These are phyloP conservation scores for Julus scanicus DNA, from an alignment of 2,888 invertebrate species.

Conservation along the genomic window DNA sequence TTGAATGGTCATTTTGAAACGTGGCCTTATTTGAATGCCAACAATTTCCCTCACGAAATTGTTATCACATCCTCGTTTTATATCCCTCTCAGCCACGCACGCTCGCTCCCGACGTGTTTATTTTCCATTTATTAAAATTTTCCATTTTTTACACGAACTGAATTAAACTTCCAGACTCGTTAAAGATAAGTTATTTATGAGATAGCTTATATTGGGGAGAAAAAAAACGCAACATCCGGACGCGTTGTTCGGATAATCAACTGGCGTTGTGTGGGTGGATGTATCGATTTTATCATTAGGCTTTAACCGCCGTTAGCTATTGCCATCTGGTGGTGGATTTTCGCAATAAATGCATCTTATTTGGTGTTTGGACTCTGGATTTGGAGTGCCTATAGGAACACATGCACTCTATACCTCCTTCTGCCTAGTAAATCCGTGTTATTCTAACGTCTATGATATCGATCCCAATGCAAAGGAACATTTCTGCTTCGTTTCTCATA, in stretches of 20 bases:
- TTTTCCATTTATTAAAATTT: constrained; percentile 16
- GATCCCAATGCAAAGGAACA: neutral
- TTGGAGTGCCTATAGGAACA: neutral
- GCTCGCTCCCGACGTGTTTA: neutral
- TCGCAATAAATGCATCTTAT: neutral
- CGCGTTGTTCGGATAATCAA: constrained; percentile 40
- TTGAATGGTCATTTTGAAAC: neutral
- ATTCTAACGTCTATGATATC: constrained; percentile 17
- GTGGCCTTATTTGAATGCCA: neutral
- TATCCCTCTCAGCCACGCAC: neutral
- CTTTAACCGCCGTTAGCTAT: neutral
- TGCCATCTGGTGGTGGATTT: neutral
- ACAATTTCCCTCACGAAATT: neutral
- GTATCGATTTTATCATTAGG: constrained; percentile 45
- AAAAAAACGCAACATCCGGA: constrained; percentile 43
- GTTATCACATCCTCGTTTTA: neutral
- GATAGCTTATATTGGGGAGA: constrained; percentile 19
- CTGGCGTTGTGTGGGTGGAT: neutral
- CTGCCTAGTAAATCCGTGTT: neutral
- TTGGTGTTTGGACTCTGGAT: neutral
- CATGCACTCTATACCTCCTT: neutral
- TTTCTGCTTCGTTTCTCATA: neutral
- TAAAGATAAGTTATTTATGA: constrained; percentile 45
- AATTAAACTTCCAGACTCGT: constrained; percentile 23
- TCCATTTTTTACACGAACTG: neutral